A percentile compares a stretch with the other conserved stretches of the same genome.
phyloP scores from a whole-genome alignment of 2,888 invertebrate species.

The Eurytoma californica region DNA sequence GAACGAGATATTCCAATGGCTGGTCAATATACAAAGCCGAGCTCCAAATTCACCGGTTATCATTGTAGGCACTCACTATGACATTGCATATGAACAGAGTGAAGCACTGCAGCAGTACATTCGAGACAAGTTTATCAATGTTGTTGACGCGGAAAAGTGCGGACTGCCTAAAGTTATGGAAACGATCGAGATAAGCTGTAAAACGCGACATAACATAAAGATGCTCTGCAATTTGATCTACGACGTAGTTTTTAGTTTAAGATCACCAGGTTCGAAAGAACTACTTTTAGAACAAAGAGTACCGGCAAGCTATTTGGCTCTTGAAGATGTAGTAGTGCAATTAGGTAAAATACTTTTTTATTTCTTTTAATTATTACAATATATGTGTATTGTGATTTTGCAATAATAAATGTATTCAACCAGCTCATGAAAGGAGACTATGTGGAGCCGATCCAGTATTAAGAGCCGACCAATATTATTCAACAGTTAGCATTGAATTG shows the following conservation, averaged over 20 bases:
- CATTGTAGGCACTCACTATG: slow-evolving; percentile 97
- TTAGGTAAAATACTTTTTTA: slow-evolving; percentile 32
- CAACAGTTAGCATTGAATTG: slow-evolving; percentile 76
- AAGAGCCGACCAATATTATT: slow-evolving; percentile 85
- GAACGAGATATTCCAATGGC: slow-evolving; percentile 94
- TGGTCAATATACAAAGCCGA: slow-evolving; percentile 94
- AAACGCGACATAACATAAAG: slow-evolving; percentile 91
- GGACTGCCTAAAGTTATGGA: slow-evolving; percentile 95
- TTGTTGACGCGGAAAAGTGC: slow-evolving; percentile 96
- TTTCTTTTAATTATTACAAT: background rate
- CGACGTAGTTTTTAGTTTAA: slow-evolving; percentile 93
- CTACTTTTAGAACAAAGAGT: slow-evolving; percentile 94
- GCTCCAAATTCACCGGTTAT: slow-evolving; percentile 98
- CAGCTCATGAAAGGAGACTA: slow-evolving; percentile 85
- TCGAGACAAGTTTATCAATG: slow-evolving; percentile 90
- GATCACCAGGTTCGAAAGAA: slow-evolving; percentile 93
- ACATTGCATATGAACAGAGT: slow-evolving; percentile 85
- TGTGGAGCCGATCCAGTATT: slow-evolving; percentile 88
- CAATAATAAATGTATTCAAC: slow-evolving; percentile 56
- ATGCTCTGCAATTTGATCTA: slow-evolving; percentile 94
- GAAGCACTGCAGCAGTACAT: slow-evolving; percentile 93
- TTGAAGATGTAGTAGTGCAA: slow-evolving; percentile 93
- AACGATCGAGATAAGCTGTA: slow-evolving; percentile 93
- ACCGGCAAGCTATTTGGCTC: slow-evolving; percentile 94
- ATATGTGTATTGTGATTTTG: background rate